A percentile compares a stretch with the other conserved stretches of the same genome.
Conservation (phyloP, 2,888 invertebrate genomes). For the Chaitophorus viminalis region DNA sequence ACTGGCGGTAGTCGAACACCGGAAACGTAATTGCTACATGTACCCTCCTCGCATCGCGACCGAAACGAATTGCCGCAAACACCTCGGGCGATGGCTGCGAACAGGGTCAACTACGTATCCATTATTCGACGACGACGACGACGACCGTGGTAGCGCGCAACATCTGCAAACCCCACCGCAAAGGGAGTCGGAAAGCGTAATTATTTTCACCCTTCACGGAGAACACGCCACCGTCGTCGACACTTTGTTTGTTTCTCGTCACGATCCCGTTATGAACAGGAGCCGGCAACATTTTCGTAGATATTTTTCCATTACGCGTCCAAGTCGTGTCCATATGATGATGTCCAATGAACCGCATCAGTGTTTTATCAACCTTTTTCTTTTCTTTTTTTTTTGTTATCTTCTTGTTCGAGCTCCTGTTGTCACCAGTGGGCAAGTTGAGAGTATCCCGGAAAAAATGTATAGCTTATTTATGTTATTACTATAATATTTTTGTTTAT, state of each 20-base stretch:
- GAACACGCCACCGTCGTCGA: background rate
- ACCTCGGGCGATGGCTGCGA: conserved; percentile 4
- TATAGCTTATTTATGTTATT: too few relatives aligned
- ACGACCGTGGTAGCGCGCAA: conserved; percentile 19
- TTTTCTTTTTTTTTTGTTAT: too few relatives aligned
- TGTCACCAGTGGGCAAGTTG: too few relatives aligned
- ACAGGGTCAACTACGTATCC: conserved; percentile 10
- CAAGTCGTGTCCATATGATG: too few relatives aligned
- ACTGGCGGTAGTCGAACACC: background rate
- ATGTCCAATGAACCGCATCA: too few relatives aligned
- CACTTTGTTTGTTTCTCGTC: background rate
- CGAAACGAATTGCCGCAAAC: conserved; percentile 16
- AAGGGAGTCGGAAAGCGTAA: background rate
- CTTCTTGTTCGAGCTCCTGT: too few relatives aligned
- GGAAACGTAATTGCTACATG: background rate
- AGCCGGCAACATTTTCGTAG: background rate
- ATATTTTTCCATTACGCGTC: too few relatives aligned
- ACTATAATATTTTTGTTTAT: too few relatives aligned
- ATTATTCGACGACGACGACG: background rate
- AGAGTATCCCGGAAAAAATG: too few relatives aligned
- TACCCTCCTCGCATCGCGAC: background rate
- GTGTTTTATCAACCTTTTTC: too few relatives aligned
- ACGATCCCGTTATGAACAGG: too few relatives aligned
- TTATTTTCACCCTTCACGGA: background rate
- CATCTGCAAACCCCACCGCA: conserved; percentile 29